Conservation (phyloP, 2,797 vertebrate genomes). For the Epinephelus awoara region DNA sequence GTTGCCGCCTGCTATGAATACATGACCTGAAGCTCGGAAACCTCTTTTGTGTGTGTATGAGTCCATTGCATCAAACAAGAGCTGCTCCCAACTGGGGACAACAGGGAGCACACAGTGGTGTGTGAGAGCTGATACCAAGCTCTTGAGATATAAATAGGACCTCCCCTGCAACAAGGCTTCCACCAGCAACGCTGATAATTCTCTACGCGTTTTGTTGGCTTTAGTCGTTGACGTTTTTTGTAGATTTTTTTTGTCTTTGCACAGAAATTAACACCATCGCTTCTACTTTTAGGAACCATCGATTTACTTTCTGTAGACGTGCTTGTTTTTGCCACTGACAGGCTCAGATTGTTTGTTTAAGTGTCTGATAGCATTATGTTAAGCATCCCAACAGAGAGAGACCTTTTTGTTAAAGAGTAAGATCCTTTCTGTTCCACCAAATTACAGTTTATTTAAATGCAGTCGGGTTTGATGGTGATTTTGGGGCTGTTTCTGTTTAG, state of each 20-base stretch:
- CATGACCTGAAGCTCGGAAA: slow-evolving; percentile 47
- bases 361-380: too few relatives aligned
- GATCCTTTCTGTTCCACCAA: too few relatives aligned
- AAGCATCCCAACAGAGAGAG: too few relatives aligned
- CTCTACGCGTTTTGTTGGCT: slow-evolving; percentile 43
- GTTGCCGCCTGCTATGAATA: slow-evolving; percentile 32
- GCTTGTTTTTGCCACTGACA: too few relatives aligned
- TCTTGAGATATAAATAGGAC: slow-evolving; percentile 82
- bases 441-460: too few relatives aligned
- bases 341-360: too few relatives aligned
- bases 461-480: too few relatives aligned
- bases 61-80: slow-evolving; percentile 52
- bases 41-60: slow-evolving; percentile 10
- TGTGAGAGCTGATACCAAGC: slow-evolving; percentile 78
- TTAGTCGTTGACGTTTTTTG: slow-evolving; percentile 15
- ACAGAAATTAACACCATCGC: background rate
- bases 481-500: too few relatives aligned
- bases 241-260: slow-evolving; percentile 38
- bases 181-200: slow-evolving; percentile 68
- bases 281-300: background rate
- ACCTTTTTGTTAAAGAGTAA: too few relatives aligned
- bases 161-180: slow-evolving; percentile 69
- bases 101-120: slow-evolving; percentile 59
- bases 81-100: slow-evolving; percentile 60
- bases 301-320: too few relatives aligned